These are phyloP conservation scores for Hyperoodon ampullatus DNA, from an alignment of 2,113 vertebrate genomes.

Conservation along the genomic window DNA sequence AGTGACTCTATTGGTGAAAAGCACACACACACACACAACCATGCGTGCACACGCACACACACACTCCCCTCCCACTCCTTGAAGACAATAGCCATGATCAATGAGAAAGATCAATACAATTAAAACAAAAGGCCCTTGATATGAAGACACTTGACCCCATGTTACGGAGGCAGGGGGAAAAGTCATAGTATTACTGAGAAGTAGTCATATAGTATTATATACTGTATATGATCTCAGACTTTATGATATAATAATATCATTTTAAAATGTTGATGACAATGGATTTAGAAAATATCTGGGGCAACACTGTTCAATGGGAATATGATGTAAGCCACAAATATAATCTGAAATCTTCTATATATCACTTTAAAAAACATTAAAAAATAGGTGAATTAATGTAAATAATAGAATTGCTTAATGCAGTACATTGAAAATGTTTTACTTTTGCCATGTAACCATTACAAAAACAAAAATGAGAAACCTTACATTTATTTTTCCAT, in stretches of 20 bases:
- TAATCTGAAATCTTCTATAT: background rate
- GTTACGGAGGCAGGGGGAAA: background rate
- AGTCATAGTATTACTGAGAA: background rate
- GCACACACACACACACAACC: background rate
- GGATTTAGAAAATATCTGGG: background rate
- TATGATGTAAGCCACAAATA: background rate
- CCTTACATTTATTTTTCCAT: background rate
- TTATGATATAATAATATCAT: background rate
- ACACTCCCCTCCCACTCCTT: background rate
- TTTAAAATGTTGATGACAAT: background rate
- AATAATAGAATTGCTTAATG: constrained; percentile 13
- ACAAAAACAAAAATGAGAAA: background rate
- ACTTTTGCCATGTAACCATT: background rate
- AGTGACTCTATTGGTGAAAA: background rate
- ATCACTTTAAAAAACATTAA: background rate
- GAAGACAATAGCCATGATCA: background rate
- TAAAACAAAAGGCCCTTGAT: background rate
- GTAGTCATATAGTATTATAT: background rate
- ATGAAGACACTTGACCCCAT: background rate
- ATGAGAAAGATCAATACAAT: background rate
- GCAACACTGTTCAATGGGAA: background rate
- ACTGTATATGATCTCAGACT: background rate
- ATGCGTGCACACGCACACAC: rapidly evolving
- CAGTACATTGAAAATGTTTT: background rate
- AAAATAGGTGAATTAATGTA: background rate